phyloP scores from a whole-genome alignment of 2,888 invertebrate genomes.

The Chymomyza procnemis region DNA sequence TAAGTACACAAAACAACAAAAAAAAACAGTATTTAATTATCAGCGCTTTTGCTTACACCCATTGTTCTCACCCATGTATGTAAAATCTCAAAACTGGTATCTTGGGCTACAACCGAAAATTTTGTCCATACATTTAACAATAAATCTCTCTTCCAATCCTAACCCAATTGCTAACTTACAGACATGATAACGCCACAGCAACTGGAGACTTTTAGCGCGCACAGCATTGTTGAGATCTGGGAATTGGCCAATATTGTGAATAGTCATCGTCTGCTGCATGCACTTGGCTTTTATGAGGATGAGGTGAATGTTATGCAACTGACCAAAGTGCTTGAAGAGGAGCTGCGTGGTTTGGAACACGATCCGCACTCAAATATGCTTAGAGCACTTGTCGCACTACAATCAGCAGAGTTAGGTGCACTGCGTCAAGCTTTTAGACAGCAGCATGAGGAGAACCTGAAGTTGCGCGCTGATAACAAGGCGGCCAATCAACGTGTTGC shows the following conservation, averaged over 20 bases:
- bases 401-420: slow-evolving; percentile 83
- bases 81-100: slow-evolving; percentile 39
- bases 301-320: slow-evolving; percentile 83
- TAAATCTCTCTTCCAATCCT: neutral
- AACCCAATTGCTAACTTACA: slow-evolving; percentile 34
- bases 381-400: slow-evolving; percentile 83
- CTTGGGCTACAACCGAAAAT: slow-evolving; percentile 43
- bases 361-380: slow-evolving; percentile 74
- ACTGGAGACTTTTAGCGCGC: slow-evolving; percentile 78
- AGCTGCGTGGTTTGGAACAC: slow-evolving; percentile 80
- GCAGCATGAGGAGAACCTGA: slow-evolving; percentile 87
- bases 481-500: slow-evolving; percentile 91
- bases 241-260: slow-evolving; percentile 84
- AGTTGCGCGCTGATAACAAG: slow-evolving; percentile 86
- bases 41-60: slow-evolving; percentile 23
- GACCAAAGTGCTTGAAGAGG: slow-evolving; percentile 85
- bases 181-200: slow-evolving; percentile 68
- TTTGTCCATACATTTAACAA: neutral
- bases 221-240: slow-evolving; percentile 85
- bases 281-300: slow-evolving; percentile 83
- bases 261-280: slow-evolving; percentile 83
- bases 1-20: neutral
- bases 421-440: slow-evolving; percentile 83
- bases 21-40: neutral
- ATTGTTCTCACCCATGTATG: neutral